Percentiles rank a stretch among this genome's conserved stretches.
These are phyloP conservation scores for Brachyistius frenatus DNA, from an alignment of 2,113 vertebrate genomes.

Conservation along the genomic window DNA sequence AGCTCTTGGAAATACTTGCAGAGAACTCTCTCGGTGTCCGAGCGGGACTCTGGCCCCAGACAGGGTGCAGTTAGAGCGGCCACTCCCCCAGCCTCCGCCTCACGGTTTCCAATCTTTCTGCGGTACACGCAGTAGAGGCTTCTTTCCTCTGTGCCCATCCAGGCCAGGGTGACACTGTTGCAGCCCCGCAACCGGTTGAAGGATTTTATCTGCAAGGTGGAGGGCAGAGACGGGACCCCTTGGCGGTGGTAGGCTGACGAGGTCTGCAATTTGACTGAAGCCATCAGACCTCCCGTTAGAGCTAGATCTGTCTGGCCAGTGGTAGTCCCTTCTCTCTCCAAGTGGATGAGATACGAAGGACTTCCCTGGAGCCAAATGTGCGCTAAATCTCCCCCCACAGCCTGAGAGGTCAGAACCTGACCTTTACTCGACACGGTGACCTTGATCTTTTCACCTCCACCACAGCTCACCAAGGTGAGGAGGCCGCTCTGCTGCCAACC, in stretches of 20 bases:
- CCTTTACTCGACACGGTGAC: slow-evolving; percentile 85
- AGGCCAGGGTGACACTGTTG: slow-evolving; percentile 89
- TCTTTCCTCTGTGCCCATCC: slow-evolving; percentile 92
- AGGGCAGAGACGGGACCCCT: slow-evolving; percentile 88
- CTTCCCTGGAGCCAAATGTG: slow-evolving; percentile 90
- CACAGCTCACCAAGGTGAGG: slow-evolving; percentile 89
- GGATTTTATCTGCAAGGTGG: slow-evolving; percentile 90
- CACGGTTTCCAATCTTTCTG: slow-evolving; percentile 72
- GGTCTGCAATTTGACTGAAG: slow-evolving; percentile 88
- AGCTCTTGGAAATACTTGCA: slow-evolving; percentile 93
- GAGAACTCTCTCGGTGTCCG: slow-evolving; percentile 88
- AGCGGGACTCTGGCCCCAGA: slow-evolving; percentile 88
- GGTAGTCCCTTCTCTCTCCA: slow-evolving; percentile 80
- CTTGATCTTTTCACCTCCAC: slow-evolving; percentile 79
- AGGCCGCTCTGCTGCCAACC: slow-evolving; percentile 87
- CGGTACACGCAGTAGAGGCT: slow-evolving; percentile 92
- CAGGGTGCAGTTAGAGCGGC: slow-evolving; percentile 78
- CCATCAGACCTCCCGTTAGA: slow-evolving; percentile 66
- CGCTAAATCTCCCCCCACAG: slow-evolving; percentile 81
- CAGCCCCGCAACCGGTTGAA: slow-evolving; percentile 92
- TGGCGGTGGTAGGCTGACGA: slow-evolving; percentile 87
- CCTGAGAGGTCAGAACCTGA: slow-evolving; percentile 80
- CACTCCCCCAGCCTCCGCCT: slow-evolving; percentile 52
- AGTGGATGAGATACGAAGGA: slow-evolving; percentile 85
- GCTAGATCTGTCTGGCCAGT: slow-evolving; percentile 26